Evolutionary conservation across 1,140 invertebrate species (phyloP), one percentile per base, ranked within the genome.

Genomic region (Cephus cinctus): DNA sequence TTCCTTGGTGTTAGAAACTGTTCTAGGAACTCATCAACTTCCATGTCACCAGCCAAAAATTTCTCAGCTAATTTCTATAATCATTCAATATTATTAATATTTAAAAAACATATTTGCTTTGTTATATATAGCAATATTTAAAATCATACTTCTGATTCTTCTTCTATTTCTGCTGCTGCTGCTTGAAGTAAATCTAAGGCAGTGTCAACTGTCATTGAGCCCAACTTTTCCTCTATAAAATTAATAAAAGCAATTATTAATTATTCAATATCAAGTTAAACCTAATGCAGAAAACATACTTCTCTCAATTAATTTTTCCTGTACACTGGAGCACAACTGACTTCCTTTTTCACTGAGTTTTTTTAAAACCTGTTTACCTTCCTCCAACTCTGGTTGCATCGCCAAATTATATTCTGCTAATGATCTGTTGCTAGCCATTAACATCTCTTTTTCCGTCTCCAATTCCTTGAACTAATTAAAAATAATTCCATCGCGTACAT

Each of bases 341-440:
- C 84, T 82, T 27, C 86, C 87, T 54, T 81, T 73, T 62, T 87
- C 84, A 36, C 86, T 87, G 3, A 86, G 73, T 39, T 87, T 80
- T 50, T 81, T 80, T 3, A 96, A 65, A 22, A 78, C 75, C 54
- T 84, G 78, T 69, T 90, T 86, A 1, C 84, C 76, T 56, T 88
- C 83, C 31, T 85, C 80, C n/a, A 95, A 74, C 61, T 85, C 80
- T 23, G 91, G 89, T 73, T 95, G 89, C 63, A 86, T 86, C 11
- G 83, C 80, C 15, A 97, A 78, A 71, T 96, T 97, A 56, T 82
- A 88, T 69, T 96, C 92, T 2, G 93, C 92, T 40, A 92, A 71
- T 20, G 85, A 89, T 66, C 89, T 86, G 65, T 94, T 96, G 53
- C 86, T 87, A 2, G 87, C 89, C 61, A 95, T 84, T 35, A 94